Evolutionary conservation across 1,140 invertebrate species (phyloP).

Genomic region (Drosophila mauritiana): DNA sequence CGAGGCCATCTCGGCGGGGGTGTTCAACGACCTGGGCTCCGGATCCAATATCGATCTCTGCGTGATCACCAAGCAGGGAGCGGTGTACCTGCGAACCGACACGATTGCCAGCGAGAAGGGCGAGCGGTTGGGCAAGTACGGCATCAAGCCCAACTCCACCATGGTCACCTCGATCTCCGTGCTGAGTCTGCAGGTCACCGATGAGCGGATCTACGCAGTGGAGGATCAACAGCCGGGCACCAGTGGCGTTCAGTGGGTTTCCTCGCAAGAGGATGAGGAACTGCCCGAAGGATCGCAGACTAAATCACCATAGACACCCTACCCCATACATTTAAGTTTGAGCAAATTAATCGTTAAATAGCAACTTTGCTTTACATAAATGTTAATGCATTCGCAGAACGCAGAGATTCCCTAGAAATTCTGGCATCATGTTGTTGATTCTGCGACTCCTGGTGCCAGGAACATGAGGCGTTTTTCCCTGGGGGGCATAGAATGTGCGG

Average conservation of each 20-base stretch:
- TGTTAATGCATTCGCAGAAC: constrained; percentile 11
- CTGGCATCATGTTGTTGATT: constrained; percentile 9
- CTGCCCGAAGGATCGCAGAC: neutral
- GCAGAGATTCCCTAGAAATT: constrained; percentile 14
- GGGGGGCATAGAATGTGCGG: constrained; percentile 13
- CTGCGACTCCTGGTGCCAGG: constrained; percentile 15
- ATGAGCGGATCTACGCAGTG: constrained; percentile 34
- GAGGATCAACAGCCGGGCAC: constrained; percentile 3
- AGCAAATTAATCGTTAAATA: constrained; percentile 32
- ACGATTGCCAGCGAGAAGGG: constrained; percentile 94
- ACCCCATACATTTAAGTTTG: constrained; percentile 1
- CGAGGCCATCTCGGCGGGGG: constrained; percentile 97
- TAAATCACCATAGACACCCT: neutral
- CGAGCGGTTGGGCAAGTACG: constrained; percentile 53
- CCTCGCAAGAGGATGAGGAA: neutral
- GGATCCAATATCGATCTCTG: constrained; percentile 98
- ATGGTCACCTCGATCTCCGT: constrained; percentile 62
- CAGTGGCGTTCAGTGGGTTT: constrained; percentile 2
- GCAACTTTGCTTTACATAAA: constrained; percentile 11
- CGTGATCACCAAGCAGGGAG: constrained; percentile 93
- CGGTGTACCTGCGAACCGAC: constrained; percentile 93
- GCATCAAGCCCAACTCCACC: constrained; percentile 68
- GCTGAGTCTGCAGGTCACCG: constrained; percentile 35
- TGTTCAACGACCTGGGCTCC: constrained; percentile 98
- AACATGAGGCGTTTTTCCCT: constrained; percentile 11